These are phyloP conservation scores for Crocallis elinguaria DNA, from an alignment of 2,888 invertebrate species.

Conservation along the genomic window DNA sequence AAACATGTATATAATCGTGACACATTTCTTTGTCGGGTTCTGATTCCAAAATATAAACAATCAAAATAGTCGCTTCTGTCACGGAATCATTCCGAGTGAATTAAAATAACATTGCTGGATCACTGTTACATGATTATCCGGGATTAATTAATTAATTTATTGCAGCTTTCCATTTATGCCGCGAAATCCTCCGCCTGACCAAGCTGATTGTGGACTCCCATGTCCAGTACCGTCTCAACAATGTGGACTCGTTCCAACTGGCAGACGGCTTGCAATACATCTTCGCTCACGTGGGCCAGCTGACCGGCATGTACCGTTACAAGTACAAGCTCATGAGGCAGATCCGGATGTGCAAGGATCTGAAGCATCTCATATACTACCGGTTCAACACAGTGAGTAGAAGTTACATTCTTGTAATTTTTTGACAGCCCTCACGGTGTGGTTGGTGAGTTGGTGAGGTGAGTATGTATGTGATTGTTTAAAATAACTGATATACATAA, in stretches of 20 bases:
- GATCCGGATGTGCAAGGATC: conserved; percentile 99
- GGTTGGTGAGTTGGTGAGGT: no score
- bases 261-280: conserved; percentile 99
- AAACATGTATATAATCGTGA: no score
- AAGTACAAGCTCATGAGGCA: conserved; percentile 99
- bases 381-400: conserved; percentile 96
- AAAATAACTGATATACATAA: no score
- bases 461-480: no score
- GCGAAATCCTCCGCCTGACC: conserved; percentile 98
- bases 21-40: no score
- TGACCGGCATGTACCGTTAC: conserved; percentile 99
- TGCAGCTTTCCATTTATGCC: conserved; percentile 98
- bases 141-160: neutral
- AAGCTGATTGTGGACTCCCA: conserved; percentile 99
- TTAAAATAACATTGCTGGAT: no score
- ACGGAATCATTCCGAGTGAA: no score
- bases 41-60: no score
- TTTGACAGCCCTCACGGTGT: no score
- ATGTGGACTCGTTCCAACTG: conserved; percentile 99
- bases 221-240: conserved; percentile 99
- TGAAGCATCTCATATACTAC: conserved; percentile 99
- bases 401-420: neutral
- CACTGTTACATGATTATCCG: no score
- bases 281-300: conserved; percentile 99
- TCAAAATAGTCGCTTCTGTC: no score